phyloP scores from a whole-genome alignment of 64 coral and sea anemone genomes.

The Actinia equina region DNA sequence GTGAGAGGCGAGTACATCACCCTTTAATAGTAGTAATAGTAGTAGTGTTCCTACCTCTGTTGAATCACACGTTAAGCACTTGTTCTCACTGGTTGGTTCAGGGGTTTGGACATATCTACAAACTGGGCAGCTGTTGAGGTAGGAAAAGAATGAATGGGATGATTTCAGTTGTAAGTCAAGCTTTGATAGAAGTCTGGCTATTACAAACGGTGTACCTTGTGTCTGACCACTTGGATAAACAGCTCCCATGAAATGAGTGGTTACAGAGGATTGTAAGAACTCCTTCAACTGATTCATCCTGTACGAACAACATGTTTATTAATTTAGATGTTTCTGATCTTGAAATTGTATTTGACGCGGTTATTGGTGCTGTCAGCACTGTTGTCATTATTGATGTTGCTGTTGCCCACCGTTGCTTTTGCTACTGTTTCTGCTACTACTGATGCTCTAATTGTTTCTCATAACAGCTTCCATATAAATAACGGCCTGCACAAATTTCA shows the following conservation, averaged over 20 bases:
- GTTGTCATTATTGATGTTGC: not conserved
- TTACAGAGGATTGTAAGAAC: slow-evolving; percentile 81
- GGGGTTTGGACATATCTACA: slow-evolving; percentile 94
- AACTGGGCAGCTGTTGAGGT: slow-evolving; percentile 71
- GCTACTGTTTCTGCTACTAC: no score
- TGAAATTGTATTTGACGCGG: not conserved
- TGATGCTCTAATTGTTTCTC: no score
- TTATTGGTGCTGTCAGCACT: not conserved
- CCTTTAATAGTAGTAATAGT: no score
- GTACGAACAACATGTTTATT: not conserved
- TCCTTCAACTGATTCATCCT: slow-evolving; percentile 76
- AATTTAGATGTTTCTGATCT: no score
- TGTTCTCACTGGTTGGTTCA: slow-evolving; percentile 80
- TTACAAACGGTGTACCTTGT: slow-evolving; percentile 52
- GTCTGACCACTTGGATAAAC: slow-evolving; percentile 91
- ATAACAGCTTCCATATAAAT: no score
- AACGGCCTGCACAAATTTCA: no score
- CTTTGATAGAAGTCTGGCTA: not conserved
- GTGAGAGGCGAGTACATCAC: no score
- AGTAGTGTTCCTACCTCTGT: slow-evolving; percentile 50
- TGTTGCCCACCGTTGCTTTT: not conserved
- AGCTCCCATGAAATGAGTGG: slow-evolving; percentile 97
- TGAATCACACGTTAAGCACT: slow-evolving; percentile 92
- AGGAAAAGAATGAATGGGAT: not conserved
- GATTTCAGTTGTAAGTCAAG: no score